Base-by-base conservation (phyloP, 2,888 invertebrate species). In the Lutraria lutraria region DNA sequence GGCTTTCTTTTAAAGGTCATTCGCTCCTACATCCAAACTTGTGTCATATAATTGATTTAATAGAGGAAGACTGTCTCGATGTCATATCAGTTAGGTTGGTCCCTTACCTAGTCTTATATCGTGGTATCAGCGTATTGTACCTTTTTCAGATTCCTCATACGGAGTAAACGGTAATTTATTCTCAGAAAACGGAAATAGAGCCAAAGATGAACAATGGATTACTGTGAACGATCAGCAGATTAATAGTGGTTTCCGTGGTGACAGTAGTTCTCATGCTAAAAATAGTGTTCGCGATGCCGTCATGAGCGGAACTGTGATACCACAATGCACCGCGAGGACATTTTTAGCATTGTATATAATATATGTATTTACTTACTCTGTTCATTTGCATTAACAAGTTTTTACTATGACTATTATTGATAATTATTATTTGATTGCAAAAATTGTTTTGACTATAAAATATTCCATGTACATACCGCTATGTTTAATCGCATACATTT, bases 161-260 rank as follows among this genome's bases (percentile, higher is more conserved):
- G 85, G 80, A 60, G 85, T 85, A 19, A 60, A 85, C 21, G 34
- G 56, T 80, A 76, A 85, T 31, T 56, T 79, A 80, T 34, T 80
- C 19, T 80, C 79, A 29, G 8, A 8, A 43, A 19, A 15, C 29
- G 60, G 56, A 29, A 53, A 53, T 31, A 31, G 90, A 83, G 60
- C 86, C 60, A 56, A 83, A 29, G 92, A 93, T 56, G 92, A 93
- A 87, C 93, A 93, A 68, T 93, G 93, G 93, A 92, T 93, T 52
- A 89, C 91, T 34, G 85, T 93, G 25, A 87, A 92, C 31, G 90
- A 88, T 56, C 84, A 88, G 29, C 85, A 72, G 43, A 83, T 84
- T 19, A 85, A 79, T 29, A 88, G 89, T 76, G 87, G 85, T 82
- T 76, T 63, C 34, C 60, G 21, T 63, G 56, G 34, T 31, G 15